phyloP scores from a whole-genome alignment of 2,797 vertebrate genomes.

The Phalloptychus januarius region DNA sequence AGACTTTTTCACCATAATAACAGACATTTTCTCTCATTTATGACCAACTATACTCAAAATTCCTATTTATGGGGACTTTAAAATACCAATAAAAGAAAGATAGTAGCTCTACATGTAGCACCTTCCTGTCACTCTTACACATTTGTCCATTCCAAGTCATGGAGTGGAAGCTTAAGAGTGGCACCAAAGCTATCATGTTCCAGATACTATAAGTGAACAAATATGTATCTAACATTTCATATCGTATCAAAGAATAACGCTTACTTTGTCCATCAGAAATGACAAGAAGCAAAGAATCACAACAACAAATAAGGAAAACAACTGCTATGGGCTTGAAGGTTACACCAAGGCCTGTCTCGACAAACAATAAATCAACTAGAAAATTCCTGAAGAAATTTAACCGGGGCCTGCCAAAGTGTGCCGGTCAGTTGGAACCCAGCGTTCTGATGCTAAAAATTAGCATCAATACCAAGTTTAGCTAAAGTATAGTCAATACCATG shows the following conservation, averaged over 20 bases:
- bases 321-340: neutral
- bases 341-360: no score
- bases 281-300: neutral
- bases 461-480: no score
- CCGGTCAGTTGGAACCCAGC: no score
- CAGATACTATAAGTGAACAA: neutral
- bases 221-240: neutral
- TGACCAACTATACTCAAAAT: neutral
- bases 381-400: no score
- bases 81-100: neutral
- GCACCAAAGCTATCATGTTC: neutral
- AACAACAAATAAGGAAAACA: neutral
- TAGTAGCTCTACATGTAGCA: no score
- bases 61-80: neutral
- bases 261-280: neutral
- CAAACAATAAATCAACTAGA: no score
- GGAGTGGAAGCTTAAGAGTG: neutral
- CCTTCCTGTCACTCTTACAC: neutral
- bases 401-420: no score
- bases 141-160: neutral
- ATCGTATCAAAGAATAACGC: neutral
- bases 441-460: no score
- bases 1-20: neutral
- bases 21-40: neutral
- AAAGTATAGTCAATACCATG: no score